Evolutionary conservation across 2,888 invertebrate genomes (phyloP), one percentile per base, ranked within the genome.

Genomic region (Himalopsyche japonica): DNA sequence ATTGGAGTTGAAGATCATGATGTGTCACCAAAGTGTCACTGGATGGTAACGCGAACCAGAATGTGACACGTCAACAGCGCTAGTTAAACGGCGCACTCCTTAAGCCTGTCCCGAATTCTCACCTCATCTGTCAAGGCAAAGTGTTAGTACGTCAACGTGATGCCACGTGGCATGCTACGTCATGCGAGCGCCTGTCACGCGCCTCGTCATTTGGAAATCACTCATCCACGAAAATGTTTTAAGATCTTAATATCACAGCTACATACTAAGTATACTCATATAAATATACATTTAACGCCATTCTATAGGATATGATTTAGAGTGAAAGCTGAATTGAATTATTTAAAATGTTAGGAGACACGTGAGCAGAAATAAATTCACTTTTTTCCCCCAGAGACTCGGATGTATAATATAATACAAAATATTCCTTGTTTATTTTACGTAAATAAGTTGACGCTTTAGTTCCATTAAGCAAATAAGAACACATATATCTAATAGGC

Each of bases 131-230:
- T 86, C 83, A 86, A 77, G 34, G 64, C 15, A 76, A 43, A 64
- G 83, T 85, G 85, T 84, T 86, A 84, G 80, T 85, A 49, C 81
- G 86, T 86, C 86, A 85, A 49, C 81, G 78, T 64, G 79, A 82
- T 27, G 79, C 57, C 57, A 57, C 57, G 57, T 57, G 57, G 57
- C 57, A 24, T 57, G 57, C 24, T 57, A 57, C 57, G 57, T 57
- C 57, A 57, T 57, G 57, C 57, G 57, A 57, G 57, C n/a, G 57
- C 57, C 57, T 57, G 57, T 57, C 57, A 57, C 57, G 57, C 57
- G 57, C 20, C 57, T 57, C 24, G 24, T 57, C 57, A 57, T 57
- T 57, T 57, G 57, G 57, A 20, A 57, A 57, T 57, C 57, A 57
- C 20, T 57, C 57, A 57, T 57, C 57, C 57, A 57, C n/a, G 57